Base-by-base conservation (phyloP, 1,140 invertebrate species). In the Drosophila bocki region DNA sequence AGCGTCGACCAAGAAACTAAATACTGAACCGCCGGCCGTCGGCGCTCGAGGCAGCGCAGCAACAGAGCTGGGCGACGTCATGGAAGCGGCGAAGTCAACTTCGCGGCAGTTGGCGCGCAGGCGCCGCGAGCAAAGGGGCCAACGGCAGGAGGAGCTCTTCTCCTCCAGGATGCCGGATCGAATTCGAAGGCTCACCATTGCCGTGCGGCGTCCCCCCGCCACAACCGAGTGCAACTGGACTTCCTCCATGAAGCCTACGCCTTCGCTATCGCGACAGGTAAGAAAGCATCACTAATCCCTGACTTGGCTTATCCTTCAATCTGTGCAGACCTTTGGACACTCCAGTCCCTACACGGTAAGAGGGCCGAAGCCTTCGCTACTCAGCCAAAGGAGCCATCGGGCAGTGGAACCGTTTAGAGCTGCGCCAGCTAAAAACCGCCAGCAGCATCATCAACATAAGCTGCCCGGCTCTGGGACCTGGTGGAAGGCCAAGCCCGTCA, bases 1-100 rank as follows among this genome's bases (percentile, higher is more conserved):
- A 90, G 59, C 85, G 80, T 84, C 84, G 74, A 72, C 60, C 61
- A 90, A 90, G 69, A 84, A 88, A 88, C 84, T 88, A 69, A 88
- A 88, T 79, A 81, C 54, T 32, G 32, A 74, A 88, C 62, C 61
- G 62, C 75, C 62, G 37, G n/a, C 60, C 42, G 70, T 48, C 42
- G 53, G 11, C 63, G 50, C 42, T 32, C 64, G 7, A 51, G 39
- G 64, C 68, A 72, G 69, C 50, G 53, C 33, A 32, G 67, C 42
- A n/a, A 47, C 65, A 47, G 35, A 47, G 37, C 70, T 15, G 53
- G 60, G 56, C 50, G 42, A 12, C 51, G 32, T 50, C 48, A 62
- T 65, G 47, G 44, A 70, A 48, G 35, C 54, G 26, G 7, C 63
- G 17, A 51, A 51, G 48, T 37, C 67, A 26, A n/a, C 62, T 48